phyloP scores from a whole-genome alignment of 1,140 invertebrate genomes.

The Drosophila trapezifrons region DNA sequence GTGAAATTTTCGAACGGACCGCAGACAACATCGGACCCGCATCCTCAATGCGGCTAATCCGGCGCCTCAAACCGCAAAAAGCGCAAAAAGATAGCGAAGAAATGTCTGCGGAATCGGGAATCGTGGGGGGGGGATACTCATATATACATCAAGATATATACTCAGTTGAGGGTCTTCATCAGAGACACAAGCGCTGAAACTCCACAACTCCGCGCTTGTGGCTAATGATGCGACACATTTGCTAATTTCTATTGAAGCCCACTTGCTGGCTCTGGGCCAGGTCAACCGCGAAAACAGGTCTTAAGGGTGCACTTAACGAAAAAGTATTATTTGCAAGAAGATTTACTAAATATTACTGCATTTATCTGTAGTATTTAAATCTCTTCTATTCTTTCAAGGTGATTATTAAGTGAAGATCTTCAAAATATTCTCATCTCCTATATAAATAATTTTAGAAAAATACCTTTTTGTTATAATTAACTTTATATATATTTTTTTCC shows the following conservation, averaged over 20 bases:
- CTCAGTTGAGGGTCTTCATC: slow-evolving; percentile 77
- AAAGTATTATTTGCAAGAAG: neutral
- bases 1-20: slow-evolving; percentile 45
- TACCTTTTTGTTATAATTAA: neutral
- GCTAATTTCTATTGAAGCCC: slow-evolving; percentile 80
- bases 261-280: slow-evolving; percentile 62
- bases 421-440: too few species aligned
- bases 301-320: slow-evolving; percentile 45
- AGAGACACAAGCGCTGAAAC: slow-evolving; percentile 45
- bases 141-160: neutral
- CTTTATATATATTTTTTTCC: neutral
- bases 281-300: slow-evolving; percentile 74
- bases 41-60: slow-evolving; percentile 78
- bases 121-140: neutral
- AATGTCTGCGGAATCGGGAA: slow-evolving; percentile 15
- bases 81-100: slow-evolving; percentile 27
- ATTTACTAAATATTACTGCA: slow-evolving; percentile 21
- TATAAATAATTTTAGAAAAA: too few species aligned
- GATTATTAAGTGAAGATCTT: too few species aligned
- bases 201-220: slow-evolving; percentile 53
- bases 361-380: too few species aligned
- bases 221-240: slow-evolving; percentile 83
- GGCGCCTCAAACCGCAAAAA: slow-evolving; percentile 75
- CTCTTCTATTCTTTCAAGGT: too few species aligned
- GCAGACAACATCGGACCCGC: slow-evolving; percentile 55